Conservation (phyloP, 2,888 invertebrate species). For the Drosophila longiperda region DNA sequence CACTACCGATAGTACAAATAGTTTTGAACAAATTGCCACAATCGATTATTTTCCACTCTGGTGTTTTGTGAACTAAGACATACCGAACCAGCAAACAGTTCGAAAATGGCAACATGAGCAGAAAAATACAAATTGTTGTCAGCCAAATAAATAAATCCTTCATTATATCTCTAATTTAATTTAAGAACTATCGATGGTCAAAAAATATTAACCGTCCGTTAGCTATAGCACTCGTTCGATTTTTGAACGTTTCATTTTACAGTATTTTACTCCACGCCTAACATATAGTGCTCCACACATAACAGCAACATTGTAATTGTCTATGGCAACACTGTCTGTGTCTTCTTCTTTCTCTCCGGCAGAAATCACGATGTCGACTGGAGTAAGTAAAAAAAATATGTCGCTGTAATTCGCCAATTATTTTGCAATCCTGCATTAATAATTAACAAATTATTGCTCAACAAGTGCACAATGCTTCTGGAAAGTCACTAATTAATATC, state of each 20-base stretch:
- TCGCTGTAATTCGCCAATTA: constrained; percentile 72
- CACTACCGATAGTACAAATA: neutral
- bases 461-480: constrained; percentile 2
- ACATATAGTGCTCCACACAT: constrained; percentile 31
- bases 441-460: constrained; percentile 29
- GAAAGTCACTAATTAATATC: constrained; percentile 24
- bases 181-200: neutral
- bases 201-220: neutral
- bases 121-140: neutral
- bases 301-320: constrained; percentile 11
- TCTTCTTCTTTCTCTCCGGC: constrained; percentile 85
- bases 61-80: neutral
- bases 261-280: constrained; percentile 32
- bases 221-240: neutral
- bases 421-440: constrained; percentile 65
- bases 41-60: neutral
- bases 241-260: neutral
- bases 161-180: neutral
- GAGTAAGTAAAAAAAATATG: constrained; percentile 87
- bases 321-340: constrained; percentile 39
- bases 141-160: neutral
- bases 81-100: neutral
- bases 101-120: neutral
- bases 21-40: neutral
- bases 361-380: constrained; percentile 89